Conservation (phyloP, 1,140 invertebrate genomes). For the Leptinotarsa texana region DNA sequence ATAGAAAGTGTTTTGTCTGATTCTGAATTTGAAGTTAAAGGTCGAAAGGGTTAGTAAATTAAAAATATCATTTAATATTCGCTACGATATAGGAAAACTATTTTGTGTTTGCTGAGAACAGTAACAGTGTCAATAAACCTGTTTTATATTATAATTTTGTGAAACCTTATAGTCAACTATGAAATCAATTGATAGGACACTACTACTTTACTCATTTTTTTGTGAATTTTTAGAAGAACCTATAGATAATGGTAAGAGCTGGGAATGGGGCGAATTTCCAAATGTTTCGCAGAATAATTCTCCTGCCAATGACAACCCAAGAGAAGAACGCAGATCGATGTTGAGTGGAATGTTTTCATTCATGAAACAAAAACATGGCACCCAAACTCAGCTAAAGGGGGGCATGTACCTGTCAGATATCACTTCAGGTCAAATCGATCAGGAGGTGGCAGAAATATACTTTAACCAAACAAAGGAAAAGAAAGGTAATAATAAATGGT, state of each 20-base stretch:
- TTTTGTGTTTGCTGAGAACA: neutral
- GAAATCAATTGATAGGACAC: too few species aligned
- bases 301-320: conserved; percentile 43
- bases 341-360: conserved; percentile 90
- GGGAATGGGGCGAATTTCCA: conserved; percentile 97
- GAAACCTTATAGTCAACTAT: too few species aligned
- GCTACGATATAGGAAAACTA: neutral
- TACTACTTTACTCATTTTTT: too few species aligned
- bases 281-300: conserved; percentile 52
- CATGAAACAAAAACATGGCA: conserved; percentile 81
- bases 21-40: conserved; percentile 86
- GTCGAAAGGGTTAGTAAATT: conserved; percentile 60
- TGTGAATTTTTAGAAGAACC: conserved; percentile 51
- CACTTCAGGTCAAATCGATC: conserved; percentile 84
- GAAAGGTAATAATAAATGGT: conserved; percentile 35
- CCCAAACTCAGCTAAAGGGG: conserved; percentile 61
- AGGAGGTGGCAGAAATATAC: conserved; percentile 87
- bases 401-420: conserved; percentile 94
- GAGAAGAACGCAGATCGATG: conserved; percentile 71
- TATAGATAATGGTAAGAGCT: conserved; percentile 66
- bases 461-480: conserved; percentile 67
- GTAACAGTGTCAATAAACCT: too few species aligned
- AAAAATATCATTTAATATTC: neutral
- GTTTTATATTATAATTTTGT: too few species aligned
- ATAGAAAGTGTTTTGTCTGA: conserved; percentile 83